These are phyloP conservation scores for Philantomba maxwellii DNA, from an alignment of 2,113 vertebrate species.

Conservation along the genomic window DNA sequence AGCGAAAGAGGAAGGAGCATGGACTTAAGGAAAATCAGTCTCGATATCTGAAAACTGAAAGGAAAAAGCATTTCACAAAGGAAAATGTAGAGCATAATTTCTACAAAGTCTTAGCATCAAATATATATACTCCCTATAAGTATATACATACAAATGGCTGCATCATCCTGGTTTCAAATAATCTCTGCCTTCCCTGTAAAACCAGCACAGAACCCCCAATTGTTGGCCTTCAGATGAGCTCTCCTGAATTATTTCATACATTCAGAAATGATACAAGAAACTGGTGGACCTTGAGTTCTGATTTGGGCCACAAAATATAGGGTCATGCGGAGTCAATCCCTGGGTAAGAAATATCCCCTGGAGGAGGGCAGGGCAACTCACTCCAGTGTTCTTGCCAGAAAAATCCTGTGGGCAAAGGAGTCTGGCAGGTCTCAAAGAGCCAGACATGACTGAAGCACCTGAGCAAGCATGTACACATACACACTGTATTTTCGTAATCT, in stretches of 20 bases:
- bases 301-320: background rate
- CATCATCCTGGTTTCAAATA: background rate
- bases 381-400: background rate
- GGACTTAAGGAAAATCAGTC: background rate
- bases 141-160: background rate
- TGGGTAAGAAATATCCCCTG: background rate
- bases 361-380: background rate
- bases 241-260: background rate
- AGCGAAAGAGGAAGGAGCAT: background rate
- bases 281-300: background rate
- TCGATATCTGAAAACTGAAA: background rate
- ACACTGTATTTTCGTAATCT: background rate
- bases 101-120: background rate
- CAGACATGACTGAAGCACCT: background rate
- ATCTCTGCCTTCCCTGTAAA: background rate
- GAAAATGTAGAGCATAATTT: background rate
- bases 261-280: background rate
- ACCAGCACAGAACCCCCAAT: background rate
- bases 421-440: background rate
- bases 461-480: background rate
- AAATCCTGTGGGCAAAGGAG: background rate
- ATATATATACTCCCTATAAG: background rate
- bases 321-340: background rate
- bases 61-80: background rate
- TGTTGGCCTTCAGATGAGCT: background rate